Evolutionary conservation across 2,797 vertebrate genomes (phyloP), one percentile per base, ranked within the genome.

Genomic region (Scarus forsteni): DNA sequence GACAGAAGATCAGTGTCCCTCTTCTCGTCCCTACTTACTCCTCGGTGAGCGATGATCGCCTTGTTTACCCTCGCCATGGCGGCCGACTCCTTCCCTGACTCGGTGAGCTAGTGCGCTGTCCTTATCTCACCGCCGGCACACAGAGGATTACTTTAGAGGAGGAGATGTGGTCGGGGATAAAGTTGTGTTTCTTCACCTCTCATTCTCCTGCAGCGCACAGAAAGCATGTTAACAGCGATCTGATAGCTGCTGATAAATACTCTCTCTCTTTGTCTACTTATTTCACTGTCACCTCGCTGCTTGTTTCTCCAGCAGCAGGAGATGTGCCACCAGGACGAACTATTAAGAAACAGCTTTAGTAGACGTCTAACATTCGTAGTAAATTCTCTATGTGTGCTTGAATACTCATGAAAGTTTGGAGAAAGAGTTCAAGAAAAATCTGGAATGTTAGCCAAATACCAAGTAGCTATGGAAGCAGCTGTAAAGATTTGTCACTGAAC

Each of bases 121-220:
- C 81, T 94, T 94, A 94, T 95, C 93, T 89, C 19, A 3, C 68
- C 46, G 18, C 69, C 45, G 63, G 75, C 89, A 88, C 90, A 84
- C 80, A 66, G 80, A 85, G 88, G 85, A 90, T 93, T 92, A 87
- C 88, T 93, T 92, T 87, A 78, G 77, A 84, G 75, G 77, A 84
- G 75, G 72, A 85, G 93, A 93, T 92, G 77, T 27, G 63, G 83
- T 57, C 57, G 11, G 42, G 92, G 92, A 92, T 91, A 91, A 77
- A 88, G 84, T 63, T 67, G 66, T 57, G 52, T 59, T 39, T 75
- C 86, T 80, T 92, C 90, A 93, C 91, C 89, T 88, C 88, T 90
- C 81, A 86, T 89, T 90, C 88, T 85, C 77, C 65, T 57, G 10
- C 49, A 52, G 70, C 69, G 63, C 52, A 55, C 68, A 81, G 88